Conservation (phyloP, 2,888 invertebrate species). For the Dynastes grantii region DNA sequence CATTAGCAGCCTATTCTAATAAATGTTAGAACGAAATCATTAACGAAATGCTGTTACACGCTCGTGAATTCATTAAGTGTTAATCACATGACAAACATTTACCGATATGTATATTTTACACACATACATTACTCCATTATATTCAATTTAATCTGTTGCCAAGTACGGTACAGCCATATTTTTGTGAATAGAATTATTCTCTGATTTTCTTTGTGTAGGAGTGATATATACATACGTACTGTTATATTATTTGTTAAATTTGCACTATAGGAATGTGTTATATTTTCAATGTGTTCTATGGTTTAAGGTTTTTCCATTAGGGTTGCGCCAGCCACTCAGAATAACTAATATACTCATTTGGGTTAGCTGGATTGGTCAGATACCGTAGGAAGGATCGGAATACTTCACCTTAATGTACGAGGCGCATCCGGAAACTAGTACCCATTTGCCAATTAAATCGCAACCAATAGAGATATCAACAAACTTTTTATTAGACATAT, state of each 20-base stretch:
- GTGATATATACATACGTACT: not conserved
- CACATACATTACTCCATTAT: not conserved
- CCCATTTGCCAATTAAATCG: no score
- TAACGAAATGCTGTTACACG: constrained; percentile 25
- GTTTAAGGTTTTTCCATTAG: no score
- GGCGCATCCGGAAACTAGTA: no score
- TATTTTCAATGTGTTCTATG: no score
- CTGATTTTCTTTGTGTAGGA: not conserved
- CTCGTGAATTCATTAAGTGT: constrained; percentile 22
- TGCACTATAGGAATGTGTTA: not conserved
- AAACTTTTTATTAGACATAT: no score
- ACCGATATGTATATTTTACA: not conserved
- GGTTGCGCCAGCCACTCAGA: no score
- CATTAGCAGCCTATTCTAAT: not conserved
- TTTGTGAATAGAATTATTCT: not conserved
- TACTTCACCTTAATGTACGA: no score
- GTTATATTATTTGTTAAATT: not conserved
- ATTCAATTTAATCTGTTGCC: not conserved
- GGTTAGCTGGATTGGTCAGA: no score
- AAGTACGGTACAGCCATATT: not conserved
- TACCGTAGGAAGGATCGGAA: no score
- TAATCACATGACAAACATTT: constrained; percentile 16
- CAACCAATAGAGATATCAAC: no score
- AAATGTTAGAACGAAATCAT: constrained; percentile 5
- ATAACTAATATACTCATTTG: no score